Evolutionary conservation across 2,113 vertebrate genomes (phyloP).

Genomic region (Platysternon megacephalum): DNA sequence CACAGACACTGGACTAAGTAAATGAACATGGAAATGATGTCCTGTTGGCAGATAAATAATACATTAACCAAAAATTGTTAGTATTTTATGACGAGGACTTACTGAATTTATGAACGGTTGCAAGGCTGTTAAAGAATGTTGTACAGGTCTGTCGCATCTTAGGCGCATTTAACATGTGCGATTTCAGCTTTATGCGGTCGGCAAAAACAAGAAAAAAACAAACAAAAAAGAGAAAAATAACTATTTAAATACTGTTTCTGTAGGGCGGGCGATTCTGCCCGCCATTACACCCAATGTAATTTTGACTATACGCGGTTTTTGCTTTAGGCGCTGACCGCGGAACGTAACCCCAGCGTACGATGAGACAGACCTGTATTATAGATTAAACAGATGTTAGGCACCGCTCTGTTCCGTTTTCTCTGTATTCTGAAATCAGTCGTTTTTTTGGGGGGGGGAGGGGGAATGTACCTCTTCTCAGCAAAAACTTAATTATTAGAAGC

Average conservation of each 20-base stretch:
- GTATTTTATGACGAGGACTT: neutral
- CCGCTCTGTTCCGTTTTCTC: neutral
- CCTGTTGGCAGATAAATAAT: neutral
- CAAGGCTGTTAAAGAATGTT: neutral
- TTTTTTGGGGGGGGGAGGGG: neutral
- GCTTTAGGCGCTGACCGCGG: too few relatives aligned
- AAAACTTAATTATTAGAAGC: constrained; percentile 6
- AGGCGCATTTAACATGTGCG: too few relatives aligned
- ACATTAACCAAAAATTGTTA: neutral
- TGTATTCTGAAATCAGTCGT: neutral
- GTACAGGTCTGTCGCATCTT: too few relatives aligned
- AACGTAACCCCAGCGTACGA: too few relatives aligned
- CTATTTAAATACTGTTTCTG: too few relatives aligned
- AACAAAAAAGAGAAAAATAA: too few relatives aligned
- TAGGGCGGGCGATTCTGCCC: too few relatives aligned
- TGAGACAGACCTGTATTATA: too few relatives aligned
- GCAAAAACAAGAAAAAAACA: too few relatives aligned
- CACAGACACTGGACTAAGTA: fast-evolving
- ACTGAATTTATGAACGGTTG: neutral
- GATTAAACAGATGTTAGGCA: neutral
- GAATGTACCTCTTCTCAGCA: neutral
- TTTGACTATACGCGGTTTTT: too few relatives aligned
- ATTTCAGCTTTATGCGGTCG: too few relatives aligned
- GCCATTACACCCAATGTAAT: too few relatives aligned
- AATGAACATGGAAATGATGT: fast-evolving